These are phyloP conservation scores for Eristalinus sepulchralis DNA, from an alignment of 2,888 invertebrate species.

Conservation along the genomic window DNA sequence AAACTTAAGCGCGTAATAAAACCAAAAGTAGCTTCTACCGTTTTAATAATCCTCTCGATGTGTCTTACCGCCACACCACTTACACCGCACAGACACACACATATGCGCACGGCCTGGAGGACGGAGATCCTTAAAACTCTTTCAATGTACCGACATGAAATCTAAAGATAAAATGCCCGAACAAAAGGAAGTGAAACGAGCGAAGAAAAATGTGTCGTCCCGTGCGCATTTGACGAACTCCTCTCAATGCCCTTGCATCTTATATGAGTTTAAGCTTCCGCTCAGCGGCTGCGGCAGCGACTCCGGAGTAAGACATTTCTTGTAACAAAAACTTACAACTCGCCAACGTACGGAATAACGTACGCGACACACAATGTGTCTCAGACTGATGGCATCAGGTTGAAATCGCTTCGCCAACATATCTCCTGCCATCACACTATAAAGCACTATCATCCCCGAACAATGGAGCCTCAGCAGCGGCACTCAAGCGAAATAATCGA, in stretches of 20 bases:
- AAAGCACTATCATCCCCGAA: constrained; percentile 27
- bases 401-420: constrained; percentile 16
- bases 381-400: constrained; percentile 30
- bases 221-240: not conserved
- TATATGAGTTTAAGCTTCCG: constrained; percentile 25
- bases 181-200: not conserved
- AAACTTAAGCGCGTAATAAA: not conserved
- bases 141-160: constrained; percentile 25
- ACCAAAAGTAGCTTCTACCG: not conserved
- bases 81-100: not conserved
- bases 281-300: not conserved
- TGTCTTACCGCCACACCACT: not conserved
- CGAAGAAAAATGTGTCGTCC: constrained; percentile 3
- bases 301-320: constrained; percentile 21
- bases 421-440: constrained; percentile 25
- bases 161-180: constrained; percentile 9
- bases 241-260: not conserved
- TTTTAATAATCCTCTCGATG: not conserved
- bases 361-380: constrained; percentile 30
- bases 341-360: constrained; percentile 1
- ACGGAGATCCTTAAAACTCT: constrained; percentile 53
- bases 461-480: constrained; percentile 32
- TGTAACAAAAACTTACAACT: constrained; percentile 20
- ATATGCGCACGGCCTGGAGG: not conserved
- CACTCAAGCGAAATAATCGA: constrained; percentile 68